Evolutionary conservation across 37 sponge, comb jelly and placozoan genomes (phyloP).

Genomic region (Haliclona indistincta): DNA sequence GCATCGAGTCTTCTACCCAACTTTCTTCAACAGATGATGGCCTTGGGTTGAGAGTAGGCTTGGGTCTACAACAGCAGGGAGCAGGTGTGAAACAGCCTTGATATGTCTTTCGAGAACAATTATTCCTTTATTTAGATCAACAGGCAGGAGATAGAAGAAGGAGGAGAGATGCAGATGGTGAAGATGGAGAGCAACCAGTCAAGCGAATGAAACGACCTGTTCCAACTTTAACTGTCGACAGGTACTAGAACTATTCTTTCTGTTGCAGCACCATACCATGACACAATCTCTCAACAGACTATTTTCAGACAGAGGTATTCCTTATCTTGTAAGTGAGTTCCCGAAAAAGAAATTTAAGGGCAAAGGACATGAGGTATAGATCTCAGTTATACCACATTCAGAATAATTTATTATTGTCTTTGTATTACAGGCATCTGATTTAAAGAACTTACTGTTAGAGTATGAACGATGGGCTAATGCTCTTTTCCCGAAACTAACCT

Average conservation of each 20-base stretch:
- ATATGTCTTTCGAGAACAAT: background rate
- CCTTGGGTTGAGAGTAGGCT: background rate
- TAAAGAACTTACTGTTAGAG: constrained; percentile 62
- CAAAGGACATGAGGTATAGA: constrained; percentile 76
- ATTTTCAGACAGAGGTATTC: constrained; percentile 63
- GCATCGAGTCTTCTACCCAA: background rate
- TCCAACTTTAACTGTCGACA: constrained; percentile 47
- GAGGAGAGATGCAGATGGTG: background rate
- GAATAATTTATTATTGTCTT: background rate
- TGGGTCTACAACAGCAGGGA: background rate
- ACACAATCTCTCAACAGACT: constrained; percentile 11
- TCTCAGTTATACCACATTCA: background rate
- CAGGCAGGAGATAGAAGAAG: no score
- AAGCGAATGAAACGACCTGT: constrained; percentile 68
- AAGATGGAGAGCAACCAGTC: constrained; percentile 7
- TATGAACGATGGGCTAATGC: constrained; percentile 92
- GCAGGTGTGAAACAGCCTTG: background rate
- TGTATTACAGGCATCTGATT: constrained; percentile 51
- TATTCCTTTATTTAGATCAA: no score
- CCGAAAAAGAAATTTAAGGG: constrained; percentile 83
- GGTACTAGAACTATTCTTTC: constrained; percentile 29
- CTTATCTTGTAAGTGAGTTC: constrained; percentile 66
- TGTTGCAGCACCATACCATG: background rate
- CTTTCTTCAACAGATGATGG: background rate
- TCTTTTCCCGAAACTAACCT: constrained; percentile 78